Conservation (phyloP, 2,797 vertebrate genomes). For the Mycteria americana region DNA sequence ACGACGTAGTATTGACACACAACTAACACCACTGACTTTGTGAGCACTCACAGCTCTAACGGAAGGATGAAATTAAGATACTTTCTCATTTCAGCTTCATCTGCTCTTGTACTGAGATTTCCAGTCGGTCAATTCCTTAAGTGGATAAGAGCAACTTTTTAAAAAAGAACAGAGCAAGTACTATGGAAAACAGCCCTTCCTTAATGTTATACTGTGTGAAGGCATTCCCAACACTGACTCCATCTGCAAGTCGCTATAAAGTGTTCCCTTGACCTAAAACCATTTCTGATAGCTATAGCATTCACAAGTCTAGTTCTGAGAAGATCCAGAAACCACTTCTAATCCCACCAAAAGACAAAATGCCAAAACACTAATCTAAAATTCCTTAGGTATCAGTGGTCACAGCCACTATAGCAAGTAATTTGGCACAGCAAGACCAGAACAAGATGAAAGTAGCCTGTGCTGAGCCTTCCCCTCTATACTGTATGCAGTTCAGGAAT, state of each 20-base stretch:
- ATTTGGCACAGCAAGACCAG: neutral
- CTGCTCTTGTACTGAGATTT: neutral
- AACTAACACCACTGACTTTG: neutral
- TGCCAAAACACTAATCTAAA: constrained; percentile 9
- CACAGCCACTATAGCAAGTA: neutral
- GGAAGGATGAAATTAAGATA: neutral
- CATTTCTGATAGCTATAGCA: neutral
- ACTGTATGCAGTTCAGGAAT: neutral
- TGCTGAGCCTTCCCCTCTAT: neutral
- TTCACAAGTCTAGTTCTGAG: constrained; percentile 1
- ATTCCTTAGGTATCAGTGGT: constrained; percentile 35
- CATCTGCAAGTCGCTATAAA: neutral
- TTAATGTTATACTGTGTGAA: neutral
- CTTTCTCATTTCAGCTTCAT: neutral
- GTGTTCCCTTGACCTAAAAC: neutral
- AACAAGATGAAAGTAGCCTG: neutral
- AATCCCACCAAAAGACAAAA: constrained; percentile 20
- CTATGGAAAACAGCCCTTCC: neutral
- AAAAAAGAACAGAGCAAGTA: neutral
- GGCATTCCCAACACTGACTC: neutral
- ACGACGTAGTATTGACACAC: neutral
- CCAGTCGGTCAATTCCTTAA: neutral
- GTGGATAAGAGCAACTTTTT: neutral
- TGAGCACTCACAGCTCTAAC: neutral
- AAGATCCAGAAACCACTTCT: constrained; percentile 25